A percentile compares a stretch with the other conserved stretches of the same genome.
These are phyloP conservation scores for Rhysida immarginata DNA, from an alignment of 1,140 invertebrate species.

Conservation along the genomic window DNA sequence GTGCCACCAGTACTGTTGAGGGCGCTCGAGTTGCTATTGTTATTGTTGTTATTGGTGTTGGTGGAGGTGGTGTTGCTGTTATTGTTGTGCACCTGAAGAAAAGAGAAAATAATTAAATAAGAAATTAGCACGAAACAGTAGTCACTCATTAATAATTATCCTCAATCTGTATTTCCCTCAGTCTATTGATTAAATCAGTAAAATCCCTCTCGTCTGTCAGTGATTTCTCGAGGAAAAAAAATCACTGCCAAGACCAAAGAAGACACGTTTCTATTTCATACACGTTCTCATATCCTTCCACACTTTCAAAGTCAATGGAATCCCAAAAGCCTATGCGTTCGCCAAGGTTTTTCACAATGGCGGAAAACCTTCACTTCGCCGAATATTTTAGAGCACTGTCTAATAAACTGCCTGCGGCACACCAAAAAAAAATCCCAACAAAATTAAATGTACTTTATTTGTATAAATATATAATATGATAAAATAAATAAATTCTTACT, in stretches of 20 bases:
- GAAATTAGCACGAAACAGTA: background rate
- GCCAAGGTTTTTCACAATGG: too few relatives aligned
- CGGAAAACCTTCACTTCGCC: too few relatives aligned
- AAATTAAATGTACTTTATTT: too few relatives aligned
- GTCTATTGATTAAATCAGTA: background rate
- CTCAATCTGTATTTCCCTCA: background rate
- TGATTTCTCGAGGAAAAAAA: background rate
- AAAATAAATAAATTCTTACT: too few relatives aligned
- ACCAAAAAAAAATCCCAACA: too few relatives aligned
- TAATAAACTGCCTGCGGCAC: too few relatives aligned
- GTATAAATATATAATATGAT: too few relatives aligned
- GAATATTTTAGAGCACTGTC: too few relatives aligned
- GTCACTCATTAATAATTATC: background rate
- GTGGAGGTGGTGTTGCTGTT: background rate
- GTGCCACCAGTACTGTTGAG: constrained; percentile 2
- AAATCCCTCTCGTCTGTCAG: background rate
- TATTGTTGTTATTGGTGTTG: background rate
- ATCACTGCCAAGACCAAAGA: background rate
- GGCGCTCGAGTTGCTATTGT: background rate
- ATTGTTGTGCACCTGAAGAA: constrained; percentile 1
- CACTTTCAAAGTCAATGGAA: too few relatives aligned
- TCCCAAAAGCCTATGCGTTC: too few relatives aligned
- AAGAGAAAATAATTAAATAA: background rate
- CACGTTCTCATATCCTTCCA: too few relatives aligned
- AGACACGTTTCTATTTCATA: too few relatives aligned